A percentile compares a stretch with the other conserved stretches of the same genome.
Conservation (phyloP, 2,113 vertebrate species). For the Trogon surrucura region DNA sequence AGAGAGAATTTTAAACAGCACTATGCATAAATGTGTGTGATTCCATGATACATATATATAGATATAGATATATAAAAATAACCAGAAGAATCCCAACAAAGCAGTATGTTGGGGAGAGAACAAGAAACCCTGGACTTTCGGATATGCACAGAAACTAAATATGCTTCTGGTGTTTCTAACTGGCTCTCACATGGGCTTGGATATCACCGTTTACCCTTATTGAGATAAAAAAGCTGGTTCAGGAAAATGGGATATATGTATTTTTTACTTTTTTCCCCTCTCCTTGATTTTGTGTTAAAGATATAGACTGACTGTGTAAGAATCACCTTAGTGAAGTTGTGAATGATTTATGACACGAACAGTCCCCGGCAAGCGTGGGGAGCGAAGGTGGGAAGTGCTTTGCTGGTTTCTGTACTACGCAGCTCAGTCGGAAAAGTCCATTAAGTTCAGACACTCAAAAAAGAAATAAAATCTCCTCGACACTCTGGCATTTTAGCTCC, state of each 20-base stretch:
- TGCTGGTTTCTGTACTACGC: slow-evolving; percentile 26
- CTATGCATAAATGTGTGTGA: too few relatives aligned
- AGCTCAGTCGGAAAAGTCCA: slow-evolving; percentile 41
- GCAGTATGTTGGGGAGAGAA: not conserved
- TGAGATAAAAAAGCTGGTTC: slow-evolving; percentile 25
- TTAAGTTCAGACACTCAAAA: slow-evolving; percentile 15
- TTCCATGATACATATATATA: not conserved
- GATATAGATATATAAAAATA: fast-evolving
- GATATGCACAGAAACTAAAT: not conserved
- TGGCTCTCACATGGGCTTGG: not conserved
- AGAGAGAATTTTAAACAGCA: not conserved
- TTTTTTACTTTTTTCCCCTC: fast-evolving
- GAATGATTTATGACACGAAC: slow-evolving; percentile 35
- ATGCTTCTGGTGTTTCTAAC: not conserved
- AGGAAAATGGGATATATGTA: not conserved
- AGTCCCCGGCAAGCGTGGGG: not conserved
- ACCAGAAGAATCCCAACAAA: not conserved
- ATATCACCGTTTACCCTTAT: not conserved
- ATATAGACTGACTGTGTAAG: not conserved
- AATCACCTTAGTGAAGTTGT: not conserved
- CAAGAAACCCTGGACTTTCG: not conserved
- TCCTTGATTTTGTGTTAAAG: not conserved
- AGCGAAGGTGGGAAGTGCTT: not conserved
- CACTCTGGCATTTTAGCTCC: not conserved
- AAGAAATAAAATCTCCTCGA: not conserved